A percentile compares a stretch with the other conserved stretches of the same genome.
phyloP scores from a whole-genome alignment of 2,113 vertebrate species.

The Telmatochromis brachygnathus region DNA sequence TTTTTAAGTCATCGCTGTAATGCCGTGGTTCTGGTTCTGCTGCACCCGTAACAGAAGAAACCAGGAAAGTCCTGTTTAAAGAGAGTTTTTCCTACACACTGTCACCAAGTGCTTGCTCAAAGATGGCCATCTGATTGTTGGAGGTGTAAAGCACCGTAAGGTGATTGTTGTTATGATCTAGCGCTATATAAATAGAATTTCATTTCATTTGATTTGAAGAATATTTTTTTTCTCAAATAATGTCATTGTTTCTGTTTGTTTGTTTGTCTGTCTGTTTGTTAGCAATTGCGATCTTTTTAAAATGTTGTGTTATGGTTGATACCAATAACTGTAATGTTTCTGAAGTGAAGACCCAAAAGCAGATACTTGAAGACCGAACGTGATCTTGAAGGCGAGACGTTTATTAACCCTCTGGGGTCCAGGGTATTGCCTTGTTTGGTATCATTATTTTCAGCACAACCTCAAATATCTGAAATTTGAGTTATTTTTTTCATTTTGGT shows the following conservation, averaged over 20 bases:
- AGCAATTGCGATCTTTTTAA: background rate
- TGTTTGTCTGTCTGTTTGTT: background rate
- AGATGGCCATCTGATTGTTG: background rate
- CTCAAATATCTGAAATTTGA: background rate
- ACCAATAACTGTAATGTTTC: background rate
- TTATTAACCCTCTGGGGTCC: background rate
- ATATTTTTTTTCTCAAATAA: background rate
- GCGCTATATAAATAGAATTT: fast-evolving
- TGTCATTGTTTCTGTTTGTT: background rate
- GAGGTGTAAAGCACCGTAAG: background rate
- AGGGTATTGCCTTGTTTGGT: background rate
- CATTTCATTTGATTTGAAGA: fast-evolving
- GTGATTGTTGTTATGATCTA: background rate
- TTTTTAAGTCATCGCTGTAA: background rate
- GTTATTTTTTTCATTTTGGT: background rate
- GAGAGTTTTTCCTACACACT: background rate
- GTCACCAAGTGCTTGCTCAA: background rate
- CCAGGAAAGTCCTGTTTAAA: background rate
- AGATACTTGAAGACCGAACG: background rate
- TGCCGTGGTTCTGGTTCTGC: background rate
- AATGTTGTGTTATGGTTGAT: background rate
- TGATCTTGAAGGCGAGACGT: fast-evolving
- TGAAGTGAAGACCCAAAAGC: background rate
- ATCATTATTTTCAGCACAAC: background rate
- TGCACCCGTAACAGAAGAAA: background rate